Percentiles rank a stretch among this genome's conserved stretches.
These are phyloP conservation scores for Ricordea florida DNA, from an alignment of 92 coral and sea anemone genomes.

Conservation along the genomic window DNA sequence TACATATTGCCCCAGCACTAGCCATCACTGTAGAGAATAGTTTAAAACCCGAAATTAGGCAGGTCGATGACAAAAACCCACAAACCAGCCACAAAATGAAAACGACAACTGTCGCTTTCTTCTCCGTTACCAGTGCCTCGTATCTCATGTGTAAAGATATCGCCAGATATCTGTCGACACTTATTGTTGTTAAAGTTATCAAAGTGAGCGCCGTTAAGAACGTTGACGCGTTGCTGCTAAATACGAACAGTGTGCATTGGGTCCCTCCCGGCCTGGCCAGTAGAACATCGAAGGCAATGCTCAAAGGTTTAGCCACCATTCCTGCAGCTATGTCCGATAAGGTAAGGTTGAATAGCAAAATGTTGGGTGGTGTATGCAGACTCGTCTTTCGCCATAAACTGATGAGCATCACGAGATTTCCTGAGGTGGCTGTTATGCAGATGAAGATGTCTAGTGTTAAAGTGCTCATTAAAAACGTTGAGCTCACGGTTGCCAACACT, in stretches of 20 bases:
- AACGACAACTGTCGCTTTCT: background rate
- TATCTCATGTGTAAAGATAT: background rate
- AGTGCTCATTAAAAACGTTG: too few relatives aligned
- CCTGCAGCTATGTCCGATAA: background rate
- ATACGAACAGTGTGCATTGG: background rate
- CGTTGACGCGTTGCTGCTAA: background rate
- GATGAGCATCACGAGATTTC: background rate
- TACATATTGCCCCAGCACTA: too few relatives aligned
- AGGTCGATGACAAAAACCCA: too few relatives aligned
- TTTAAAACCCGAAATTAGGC: too few relatives aligned
- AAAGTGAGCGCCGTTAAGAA: background rate
- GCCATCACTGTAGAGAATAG: too few relatives aligned
- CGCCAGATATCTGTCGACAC: background rate
- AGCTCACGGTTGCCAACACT: too few relatives aligned
- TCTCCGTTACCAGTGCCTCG: background rate
- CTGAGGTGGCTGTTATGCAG: background rate
- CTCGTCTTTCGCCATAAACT: background rate
- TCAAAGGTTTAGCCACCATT: background rate
- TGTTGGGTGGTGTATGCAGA: background rate
- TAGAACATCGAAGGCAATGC: background rate
- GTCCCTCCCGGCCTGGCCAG: background rate
- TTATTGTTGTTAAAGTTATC: background rate
- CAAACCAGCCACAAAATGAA: too few relatives aligned
- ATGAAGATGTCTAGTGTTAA: background rate
- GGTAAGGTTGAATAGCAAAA: background rate